phyloP scores from a whole-genome alignment of 2,888 invertebrate species.

The Drosophila phalerata region DNA sequence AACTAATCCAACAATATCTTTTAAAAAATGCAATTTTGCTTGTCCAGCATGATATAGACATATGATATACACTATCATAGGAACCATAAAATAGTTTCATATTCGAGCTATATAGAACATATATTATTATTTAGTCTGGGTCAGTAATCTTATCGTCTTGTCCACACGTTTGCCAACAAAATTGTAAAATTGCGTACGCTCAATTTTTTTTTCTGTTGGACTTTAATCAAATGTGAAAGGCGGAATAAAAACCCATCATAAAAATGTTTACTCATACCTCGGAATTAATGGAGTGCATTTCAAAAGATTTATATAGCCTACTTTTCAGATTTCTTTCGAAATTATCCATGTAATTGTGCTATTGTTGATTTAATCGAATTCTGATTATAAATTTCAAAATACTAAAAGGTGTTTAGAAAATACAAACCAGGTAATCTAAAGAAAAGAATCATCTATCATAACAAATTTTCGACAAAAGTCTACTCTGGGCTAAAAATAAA shows the following conservation, averaged over 20 bases:
- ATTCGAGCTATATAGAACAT: not conserved
- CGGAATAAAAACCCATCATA: not conserved
- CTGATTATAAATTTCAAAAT: no score
- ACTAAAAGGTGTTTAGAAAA: no score
- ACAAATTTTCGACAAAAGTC: no score
- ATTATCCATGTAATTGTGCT: not conserved
- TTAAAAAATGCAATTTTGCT: not conserved
- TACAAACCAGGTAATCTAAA: no score
- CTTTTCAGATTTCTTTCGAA: not conserved
- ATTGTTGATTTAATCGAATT: not conserved
- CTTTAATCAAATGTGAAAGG: not conserved
- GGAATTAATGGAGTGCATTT: not conserved
- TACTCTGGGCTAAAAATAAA: no score
- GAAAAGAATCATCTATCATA: no score
- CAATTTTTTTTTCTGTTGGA: not conserved
- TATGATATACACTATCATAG: not conserved
- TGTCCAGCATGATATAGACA: not conserved
- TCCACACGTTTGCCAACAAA: conserved; percentile 1
- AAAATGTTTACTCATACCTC: not conserved
- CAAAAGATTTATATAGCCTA: no score
- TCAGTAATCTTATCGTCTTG: conserved; percentile 2
- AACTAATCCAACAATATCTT: not conserved
- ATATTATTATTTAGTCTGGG: conserved; percentile 1
- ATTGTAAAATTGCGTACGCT: conserved; percentile 1
- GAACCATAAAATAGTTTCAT: not conserved